Evolutionary conservation across 2,113 vertebrate genomes (phyloP).

Genomic region (Ptilonorhynchus violaceus): DNA sequence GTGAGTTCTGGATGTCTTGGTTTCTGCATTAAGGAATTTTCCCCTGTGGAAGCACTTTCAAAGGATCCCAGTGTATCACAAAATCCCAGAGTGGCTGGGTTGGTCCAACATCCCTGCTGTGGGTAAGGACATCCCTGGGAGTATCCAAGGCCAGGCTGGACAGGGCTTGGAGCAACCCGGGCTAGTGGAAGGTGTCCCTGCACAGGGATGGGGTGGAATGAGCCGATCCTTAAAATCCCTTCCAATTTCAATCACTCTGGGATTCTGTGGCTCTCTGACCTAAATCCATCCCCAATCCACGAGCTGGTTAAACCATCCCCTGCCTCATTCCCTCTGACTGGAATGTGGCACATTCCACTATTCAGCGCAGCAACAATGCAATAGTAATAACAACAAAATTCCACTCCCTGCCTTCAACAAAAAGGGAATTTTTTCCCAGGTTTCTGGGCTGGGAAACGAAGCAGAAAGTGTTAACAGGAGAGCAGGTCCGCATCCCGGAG

Average conservation of each 20-base stretch:
- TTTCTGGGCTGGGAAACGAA: background rate
- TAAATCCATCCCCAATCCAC: fast-evolving
- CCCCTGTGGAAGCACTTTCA: fast-evolving
- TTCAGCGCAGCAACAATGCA: too few relatives aligned
- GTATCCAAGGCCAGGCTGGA: background rate
- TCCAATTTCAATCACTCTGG: fast-evolving
- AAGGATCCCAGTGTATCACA: background rate
- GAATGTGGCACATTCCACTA: fast-evolving
- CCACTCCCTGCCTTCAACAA: fast-evolving
- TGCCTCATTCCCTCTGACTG: background rate
- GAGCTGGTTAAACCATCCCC: background rate
- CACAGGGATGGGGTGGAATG: fast-evolving
- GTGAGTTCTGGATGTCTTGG: background rate
- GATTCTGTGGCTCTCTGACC: background rate
- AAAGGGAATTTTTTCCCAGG: background rate
- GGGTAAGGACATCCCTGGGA: background rate
- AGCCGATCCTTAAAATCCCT: background rate
- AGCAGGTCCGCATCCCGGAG: background rate
- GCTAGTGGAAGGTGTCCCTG: too few relatives aligned
- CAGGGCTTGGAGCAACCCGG: fast-evolving
- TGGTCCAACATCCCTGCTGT: background rate
- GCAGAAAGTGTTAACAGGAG: background rate
- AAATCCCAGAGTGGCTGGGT: background rate
- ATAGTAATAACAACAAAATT: too few relatives aligned
- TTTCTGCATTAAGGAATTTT: background rate